phyloP scores from a whole-genome alignment of 2,797 vertebrate genomes.

The Telmatherina bonti region DNA sequence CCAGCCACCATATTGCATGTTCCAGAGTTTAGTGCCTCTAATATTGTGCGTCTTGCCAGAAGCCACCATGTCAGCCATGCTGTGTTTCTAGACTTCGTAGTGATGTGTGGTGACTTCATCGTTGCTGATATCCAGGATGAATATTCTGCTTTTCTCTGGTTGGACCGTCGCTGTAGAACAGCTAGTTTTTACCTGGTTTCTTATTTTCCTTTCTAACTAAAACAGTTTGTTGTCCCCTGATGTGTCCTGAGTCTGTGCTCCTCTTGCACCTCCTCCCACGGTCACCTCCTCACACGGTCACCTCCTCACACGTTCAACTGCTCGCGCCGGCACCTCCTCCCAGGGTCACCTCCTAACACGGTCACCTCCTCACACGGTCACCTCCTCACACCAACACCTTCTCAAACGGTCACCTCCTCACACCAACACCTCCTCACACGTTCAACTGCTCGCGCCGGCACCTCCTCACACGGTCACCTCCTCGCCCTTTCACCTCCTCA shows the following conservation, averaged over 20 bases:
- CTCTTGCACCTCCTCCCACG: neutral
- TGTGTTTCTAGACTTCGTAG: slow-evolving; percentile 78
- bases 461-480: too few species aligned
- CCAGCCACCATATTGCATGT: slow-evolving; percentile 79
- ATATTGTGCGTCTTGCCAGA: slow-evolving; percentile 78
- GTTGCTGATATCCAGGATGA: slow-evolving; percentile 75
- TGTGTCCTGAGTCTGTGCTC: slow-evolving; percentile 45
- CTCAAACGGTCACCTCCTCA: too few species aligned
- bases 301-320: too few species aligned
- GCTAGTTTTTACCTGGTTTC: slow-evolving; percentile 79
- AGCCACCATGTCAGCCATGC: slow-evolving; percentile 79
- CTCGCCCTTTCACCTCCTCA: too few species aligned
- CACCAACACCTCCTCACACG: too few species aligned
- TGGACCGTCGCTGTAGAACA: slow-evolving; percentile 77
- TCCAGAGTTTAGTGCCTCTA: slow-evolving; percentile 80
- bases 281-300: too few species aligned
- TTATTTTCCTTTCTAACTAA: slow-evolving; percentile 78
- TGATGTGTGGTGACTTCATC: slow-evolving; percentile 76
- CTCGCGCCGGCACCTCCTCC: too few species aligned
- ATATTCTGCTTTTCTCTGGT: slow-evolving; percentile 77
- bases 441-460: too few species aligned
- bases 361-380: too few species aligned
- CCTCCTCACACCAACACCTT: too few species aligned
- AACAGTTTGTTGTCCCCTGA: slow-evolving; percentile 76
- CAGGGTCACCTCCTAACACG: too few species aligned